These are phyloP conservation scores for Cyaniris semiargus DNA, from an alignment of 2,888 invertebrate genomes.

Conservation along the genomic window DNA sequence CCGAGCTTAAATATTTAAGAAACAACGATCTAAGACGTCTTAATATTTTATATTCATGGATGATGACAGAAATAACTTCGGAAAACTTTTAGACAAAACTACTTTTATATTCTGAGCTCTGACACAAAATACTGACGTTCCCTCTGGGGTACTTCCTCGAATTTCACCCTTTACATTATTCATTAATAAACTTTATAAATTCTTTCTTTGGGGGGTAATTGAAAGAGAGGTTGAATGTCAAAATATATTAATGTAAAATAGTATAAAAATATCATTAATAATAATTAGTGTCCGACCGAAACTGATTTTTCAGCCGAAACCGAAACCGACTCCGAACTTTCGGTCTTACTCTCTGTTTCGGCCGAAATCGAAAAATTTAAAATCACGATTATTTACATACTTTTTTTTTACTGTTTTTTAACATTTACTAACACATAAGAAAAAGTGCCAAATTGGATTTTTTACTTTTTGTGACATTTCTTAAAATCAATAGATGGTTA, in stretches of 20 bases:
- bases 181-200: background rate
- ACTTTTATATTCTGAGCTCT: slow-evolving; percentile 15
- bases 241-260: background rate
- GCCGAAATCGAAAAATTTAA: no score
- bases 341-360: no score
- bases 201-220: background rate
- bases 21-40: background rate
- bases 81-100: slow-evolving; percentile 12
- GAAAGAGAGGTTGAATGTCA: background rate
- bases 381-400: no score
- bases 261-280: no score
- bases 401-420: no score
- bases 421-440: no score
- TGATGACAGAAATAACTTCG: background rate
- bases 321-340: no score
- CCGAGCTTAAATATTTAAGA: slow-evolving; percentile 2
- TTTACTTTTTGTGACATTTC: no score
- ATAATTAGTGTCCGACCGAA: no score
- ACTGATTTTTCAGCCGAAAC: no score
- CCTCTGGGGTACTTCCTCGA: background rate
- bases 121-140: background rate
- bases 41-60: slow-evolving; percentile 11
- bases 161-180: slow-evolving; percentile 3
- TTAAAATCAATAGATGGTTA: no score
- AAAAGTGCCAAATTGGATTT: no score